Base-by-base conservation (phyloP, 92 coral and sea anemone species). In the Plumapathes pennacea region DNA sequence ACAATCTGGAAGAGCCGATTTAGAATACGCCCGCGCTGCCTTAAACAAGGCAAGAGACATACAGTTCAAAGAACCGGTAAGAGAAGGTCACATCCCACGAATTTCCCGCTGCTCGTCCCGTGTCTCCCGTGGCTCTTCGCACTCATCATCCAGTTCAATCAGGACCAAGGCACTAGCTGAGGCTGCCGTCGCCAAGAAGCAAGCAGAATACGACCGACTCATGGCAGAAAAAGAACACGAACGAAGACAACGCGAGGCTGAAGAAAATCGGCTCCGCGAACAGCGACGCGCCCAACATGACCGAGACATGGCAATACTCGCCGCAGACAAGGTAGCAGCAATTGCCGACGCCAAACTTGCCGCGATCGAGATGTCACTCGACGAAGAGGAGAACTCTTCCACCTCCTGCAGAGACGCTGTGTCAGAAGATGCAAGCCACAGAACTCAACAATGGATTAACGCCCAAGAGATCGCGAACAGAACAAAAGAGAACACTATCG, bases 181-280 rank as follows among this genome's bases (percentile, higher is more conserved):
- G 19, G 79, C 72, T n/a, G 79, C 79, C 8, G 86, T 71, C 29
- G 68, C 70, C 13, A 57, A 38, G 45, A 41, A 80, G 25, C 75
- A 80, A 48, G 86, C 81, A 28, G 58, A 80, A 32, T 80, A 52
- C 58, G 81, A 80, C 45, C 64, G 25, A 38, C 20, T 63, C 3
- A 72, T 79, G 54, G 80, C 86, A 0, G 61, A 71, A 46, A 71
- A 72, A 32, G 81, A 71, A 25, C 48, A 17, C 32, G 76, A 54
- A 13, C 34, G 43, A 15, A 55, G 69, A 27, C 62, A 72, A 34
- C 64, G 26, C 27, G 76, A 80, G 40, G 81, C 85, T 0, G 85
- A 77, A 19, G 81, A 61, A 55, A 59, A 64, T 38, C 40, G 58
- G 9, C 30, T 12, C 15, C 68, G 54, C 4, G 83, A 64, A 42